Conservation (phyloP, 2,888 invertebrate genomes). For the Automeris io region DNA sequence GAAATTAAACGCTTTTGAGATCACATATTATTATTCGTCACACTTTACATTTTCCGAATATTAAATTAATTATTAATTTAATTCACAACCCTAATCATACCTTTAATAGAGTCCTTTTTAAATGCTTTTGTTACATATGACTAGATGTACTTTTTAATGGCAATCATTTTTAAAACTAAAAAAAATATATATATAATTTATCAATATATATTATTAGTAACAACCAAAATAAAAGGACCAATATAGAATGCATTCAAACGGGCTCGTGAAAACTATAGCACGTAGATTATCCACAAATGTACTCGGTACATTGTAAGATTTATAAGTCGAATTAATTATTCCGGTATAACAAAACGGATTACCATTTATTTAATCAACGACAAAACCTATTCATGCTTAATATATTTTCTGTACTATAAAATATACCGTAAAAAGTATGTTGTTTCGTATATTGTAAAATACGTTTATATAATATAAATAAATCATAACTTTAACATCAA, state of each 20-base stretch:
- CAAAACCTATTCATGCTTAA: too few species aligned
- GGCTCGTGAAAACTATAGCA: too few species aligned
- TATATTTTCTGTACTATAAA: not conserved
- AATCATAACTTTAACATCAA: conserved; percentile 17
- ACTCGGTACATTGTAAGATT: too few species aligned
- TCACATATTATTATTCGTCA: conserved; percentile 53
- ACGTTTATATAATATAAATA: conserved; percentile 4
- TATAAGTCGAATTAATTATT: too few species aligned
- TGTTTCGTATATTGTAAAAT: not conserved
- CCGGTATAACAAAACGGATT: too few species aligned
- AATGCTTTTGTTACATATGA: conserved; percentile 60
- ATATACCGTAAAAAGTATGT: too few species aligned
- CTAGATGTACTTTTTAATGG: conserved; percentile 62
- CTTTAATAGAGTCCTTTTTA: conserved; percentile 42
- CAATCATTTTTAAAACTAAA: conserved; percentile 27
- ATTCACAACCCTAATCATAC: conserved; percentile 73
- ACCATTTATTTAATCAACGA: too few species aligned
- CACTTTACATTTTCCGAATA: conserved; percentile 41
- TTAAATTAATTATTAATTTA: conserved; percentile 58
- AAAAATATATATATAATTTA: conserved; percentile 8
- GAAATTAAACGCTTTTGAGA: conserved; percentile 57
- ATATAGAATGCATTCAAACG: too few species aligned
- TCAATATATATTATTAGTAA: conserved; percentile 16
- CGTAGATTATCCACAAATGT: too few species aligned
- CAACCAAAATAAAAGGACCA: too few species aligned